Percentiles rank a stretch among this genome's conserved stretches.
phyloP scores from a whole-genome alignment of 2,888 invertebrate genomes.

The Pristionchus arcanus region DNA sequence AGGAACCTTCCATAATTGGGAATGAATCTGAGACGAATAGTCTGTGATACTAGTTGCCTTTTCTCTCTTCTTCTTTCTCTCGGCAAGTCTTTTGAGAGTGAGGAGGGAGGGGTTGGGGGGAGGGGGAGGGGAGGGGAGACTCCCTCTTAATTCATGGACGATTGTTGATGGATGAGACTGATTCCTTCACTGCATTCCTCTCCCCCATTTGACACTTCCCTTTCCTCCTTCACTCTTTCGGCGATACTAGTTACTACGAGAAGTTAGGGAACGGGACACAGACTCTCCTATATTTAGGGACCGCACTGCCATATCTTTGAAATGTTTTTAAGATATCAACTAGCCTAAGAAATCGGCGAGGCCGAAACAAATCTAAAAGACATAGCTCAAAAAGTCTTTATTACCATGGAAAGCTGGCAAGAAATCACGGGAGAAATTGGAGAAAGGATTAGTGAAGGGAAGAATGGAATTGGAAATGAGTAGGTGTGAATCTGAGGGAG shows the following conservation, averaged over 20 bases:
- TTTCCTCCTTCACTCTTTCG: neutral
- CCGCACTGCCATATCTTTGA: no score
- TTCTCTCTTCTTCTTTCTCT: slow-evolving; percentile 19
- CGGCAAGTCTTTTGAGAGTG: slow-evolving; percentile 6
- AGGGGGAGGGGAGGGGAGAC: neutral
- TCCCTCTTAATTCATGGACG: slow-evolving; percentile 36
- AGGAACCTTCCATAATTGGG: slow-evolving; percentile 29
- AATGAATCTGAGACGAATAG: slow-evolving; percentile 22
- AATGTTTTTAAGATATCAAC: no score
- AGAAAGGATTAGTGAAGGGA: neutral
- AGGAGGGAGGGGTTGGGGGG: neutral
- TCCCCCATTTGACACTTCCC: slow-evolving; percentile 3
- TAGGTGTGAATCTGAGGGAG: slow-evolving; percentile 1
- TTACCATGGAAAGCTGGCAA: no score
- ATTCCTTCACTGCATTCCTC: neutral
- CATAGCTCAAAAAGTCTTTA: no score
- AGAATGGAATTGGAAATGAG: neutral
- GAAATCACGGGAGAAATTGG: neutral
- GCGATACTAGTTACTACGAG: neutral
- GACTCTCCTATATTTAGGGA: no score
- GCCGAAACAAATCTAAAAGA: no score
- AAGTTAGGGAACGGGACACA: neutral
- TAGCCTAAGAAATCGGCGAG: no score
- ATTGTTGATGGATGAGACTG: slow-evolving; percentile 36
- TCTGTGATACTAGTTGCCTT: slow-evolving; percentile 7